phyloP scores from a whole-genome alignment of 2,888 invertebrate species.

The Ichneumoninae sp. region DNA sequence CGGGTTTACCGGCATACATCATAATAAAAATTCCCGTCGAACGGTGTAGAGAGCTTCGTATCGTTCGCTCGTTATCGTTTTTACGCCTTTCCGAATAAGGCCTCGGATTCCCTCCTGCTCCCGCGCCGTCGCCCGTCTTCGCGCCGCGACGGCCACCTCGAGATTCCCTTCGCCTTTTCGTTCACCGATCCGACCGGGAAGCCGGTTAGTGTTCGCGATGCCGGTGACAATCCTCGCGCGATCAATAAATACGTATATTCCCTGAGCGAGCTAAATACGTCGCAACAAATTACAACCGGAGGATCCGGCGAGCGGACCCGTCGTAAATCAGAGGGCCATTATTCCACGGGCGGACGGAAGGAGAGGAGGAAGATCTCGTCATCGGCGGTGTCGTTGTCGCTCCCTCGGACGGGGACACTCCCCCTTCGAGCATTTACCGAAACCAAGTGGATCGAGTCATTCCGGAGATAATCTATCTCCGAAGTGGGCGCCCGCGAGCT shows the following conservation, averaged over 20 bases:
- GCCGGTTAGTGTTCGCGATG: slow-evolving; percentile 15
- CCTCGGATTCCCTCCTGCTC: slow-evolving; percentile 29
- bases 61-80: slow-evolving; percentile 72
- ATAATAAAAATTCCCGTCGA: slow-evolving; percentile 75
- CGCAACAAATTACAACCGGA: slow-evolving; percentile 73
- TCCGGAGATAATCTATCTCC: slow-evolving; percentile 62
- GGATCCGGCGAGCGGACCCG: slow-evolving; percentile 52
- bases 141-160: slow-evolving; percentile 26
- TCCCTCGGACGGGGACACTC: slow-evolving; percentile 20
- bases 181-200: slow-evolving; percentile 32
- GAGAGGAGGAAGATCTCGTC: slow-evolving; percentile 47
- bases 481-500: slow-evolving; percentile 50
- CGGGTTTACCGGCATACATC: slow-evolving; percentile 69
- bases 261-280: slow-evolving; percentile 75
- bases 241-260: slow-evolving; percentile 54
- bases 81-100: slow-evolving; percentile 70
- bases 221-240: not conserved
- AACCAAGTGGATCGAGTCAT: slow-evolving; percentile 67
- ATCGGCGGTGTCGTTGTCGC: slow-evolving; percentile 26
- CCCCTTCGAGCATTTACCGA: slow-evolving; percentile 51
- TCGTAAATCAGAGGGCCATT: slow-evolving; percentile 76
- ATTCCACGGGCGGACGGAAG: slow-evolving; percentile 46
- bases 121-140: slow-evolving; percentile 11
- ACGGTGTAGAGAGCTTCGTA: slow-evolving; percentile 51
- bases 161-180: slow-evolving; percentile 11